phyloP scores from a whole-genome alignment of 2,113 vertebrate genomes.

The Alligator sinensis region DNA sequence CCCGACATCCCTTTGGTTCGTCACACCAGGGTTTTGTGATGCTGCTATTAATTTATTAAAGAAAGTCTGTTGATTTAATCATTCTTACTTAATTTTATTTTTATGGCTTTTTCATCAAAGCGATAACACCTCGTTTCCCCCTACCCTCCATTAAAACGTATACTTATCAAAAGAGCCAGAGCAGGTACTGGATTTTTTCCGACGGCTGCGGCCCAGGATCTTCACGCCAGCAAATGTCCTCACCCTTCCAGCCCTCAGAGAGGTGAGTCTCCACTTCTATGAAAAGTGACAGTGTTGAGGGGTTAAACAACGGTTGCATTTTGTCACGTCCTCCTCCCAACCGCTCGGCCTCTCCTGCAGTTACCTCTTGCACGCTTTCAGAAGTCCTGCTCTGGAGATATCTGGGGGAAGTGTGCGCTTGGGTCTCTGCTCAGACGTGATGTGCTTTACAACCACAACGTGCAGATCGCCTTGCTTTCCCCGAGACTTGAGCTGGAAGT shows the following conservation, averaged over 20 bases:
- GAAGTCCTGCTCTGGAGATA: background rate
- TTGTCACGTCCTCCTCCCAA: background rate
- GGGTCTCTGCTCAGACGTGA: background rate
- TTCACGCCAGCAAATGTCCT: background rate
- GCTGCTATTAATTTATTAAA: slow-evolving; percentile 77
- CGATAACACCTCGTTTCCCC: slow-evolving; percentile 7
- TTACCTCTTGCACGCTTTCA: background rate
- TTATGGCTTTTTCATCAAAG: slow-evolving; percentile 10
- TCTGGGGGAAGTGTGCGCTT: fast-evolving
- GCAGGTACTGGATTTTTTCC: no score
- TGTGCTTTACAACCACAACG: fast-evolving
- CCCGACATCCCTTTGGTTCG: slow-evolving; percentile 58
- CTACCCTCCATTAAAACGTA: background rate
- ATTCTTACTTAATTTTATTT: slow-evolving; percentile 18
- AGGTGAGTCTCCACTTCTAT: background rate
- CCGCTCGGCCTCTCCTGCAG: background rate
- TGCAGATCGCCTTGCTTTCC: background rate
- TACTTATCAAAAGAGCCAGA: background rate
- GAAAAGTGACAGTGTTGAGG: background rate
- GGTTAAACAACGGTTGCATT: no score
- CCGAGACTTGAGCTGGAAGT: background rate
- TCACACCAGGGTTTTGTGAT: slow-evolving; percentile 72
- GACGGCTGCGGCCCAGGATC: background rate
- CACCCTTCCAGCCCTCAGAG: background rate
- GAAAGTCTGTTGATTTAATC: slow-evolving; percentile 62